phyloP scores from a whole-genome alignment of 2,797 vertebrate genomes.

The Petrocephalus schoutedeni region DNA sequence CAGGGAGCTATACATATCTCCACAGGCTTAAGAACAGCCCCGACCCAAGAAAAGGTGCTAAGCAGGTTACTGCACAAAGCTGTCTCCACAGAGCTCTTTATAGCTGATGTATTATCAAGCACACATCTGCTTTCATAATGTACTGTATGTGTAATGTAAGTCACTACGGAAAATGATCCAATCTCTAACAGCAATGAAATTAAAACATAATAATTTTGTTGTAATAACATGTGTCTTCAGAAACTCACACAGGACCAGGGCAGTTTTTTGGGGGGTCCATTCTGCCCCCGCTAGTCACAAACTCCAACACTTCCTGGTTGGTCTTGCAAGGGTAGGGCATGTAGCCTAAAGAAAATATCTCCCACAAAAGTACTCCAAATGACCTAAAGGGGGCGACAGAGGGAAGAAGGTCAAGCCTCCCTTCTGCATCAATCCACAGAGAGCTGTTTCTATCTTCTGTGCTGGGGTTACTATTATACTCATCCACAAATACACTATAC shows the following conservation, averaged over 20 bases:
- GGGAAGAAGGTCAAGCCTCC: background rate
- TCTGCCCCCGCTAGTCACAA: conserved; percentile 78
- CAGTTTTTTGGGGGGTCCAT: conserved; percentile 87
- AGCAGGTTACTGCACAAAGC: background rate
- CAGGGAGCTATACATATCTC: background rate
- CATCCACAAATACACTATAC: background rate
- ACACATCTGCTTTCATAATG: background rate
- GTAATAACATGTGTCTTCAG: background rate
- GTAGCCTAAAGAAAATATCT: conserved; percentile 88
- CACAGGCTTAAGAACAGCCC: background rate
- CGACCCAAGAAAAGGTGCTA: background rate
- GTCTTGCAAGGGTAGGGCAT: conserved; percentile 89
- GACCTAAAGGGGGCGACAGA: conserved; percentile 73
- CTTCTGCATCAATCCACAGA: background rate
- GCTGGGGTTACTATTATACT: background rate
- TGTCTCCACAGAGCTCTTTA: background rate
- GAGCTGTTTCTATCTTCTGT: background rate
- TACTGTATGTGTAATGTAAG: background rate
- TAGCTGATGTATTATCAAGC: background rate
- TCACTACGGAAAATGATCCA: background rate
- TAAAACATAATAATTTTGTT: background rate
- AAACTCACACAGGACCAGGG: conserved; percentile 85
- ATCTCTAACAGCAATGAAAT: background rate
- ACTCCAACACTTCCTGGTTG: conserved; percentile 89
- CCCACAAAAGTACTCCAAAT: conserved; percentile 92